These are phyloP conservation scores for Salvelinus namaycush DNA, from an alignment of 2,113 vertebrate genomes.

Conservation along the genomic window DNA sequence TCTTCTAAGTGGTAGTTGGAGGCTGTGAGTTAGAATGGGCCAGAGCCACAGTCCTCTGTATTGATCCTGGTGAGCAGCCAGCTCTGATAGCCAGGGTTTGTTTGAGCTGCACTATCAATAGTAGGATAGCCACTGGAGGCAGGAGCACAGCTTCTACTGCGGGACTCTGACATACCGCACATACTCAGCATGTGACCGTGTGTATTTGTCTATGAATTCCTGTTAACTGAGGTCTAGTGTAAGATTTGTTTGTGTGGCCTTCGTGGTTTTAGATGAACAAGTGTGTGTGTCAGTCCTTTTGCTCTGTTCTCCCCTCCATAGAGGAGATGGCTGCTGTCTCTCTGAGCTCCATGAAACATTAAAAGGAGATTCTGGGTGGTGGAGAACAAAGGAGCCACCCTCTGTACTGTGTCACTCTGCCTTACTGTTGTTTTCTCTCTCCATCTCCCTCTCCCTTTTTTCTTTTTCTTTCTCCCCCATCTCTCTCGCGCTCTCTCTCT, in stretches of 20 bases:
- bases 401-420: constrained; percentile 13
- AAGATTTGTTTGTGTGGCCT: neutral
- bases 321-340: constrained; percentile 25
- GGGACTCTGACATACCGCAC: constrained; percentile 13
- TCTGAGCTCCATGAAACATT: constrained; percentile 38
- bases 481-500: too few relatives aligned
- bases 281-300: neutral
- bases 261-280: neutral
- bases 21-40: too few relatives aligned
- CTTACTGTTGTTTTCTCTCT: neutral
- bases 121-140: constrained; percentile 36
- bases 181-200: neutral
- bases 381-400: constrained; percentile 29
- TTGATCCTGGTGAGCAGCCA: constrained; percentile 26
- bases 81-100: constrained; percentile 26
- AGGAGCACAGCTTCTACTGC: constrained; percentile 13
- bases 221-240: neutral
- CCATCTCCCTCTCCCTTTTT: neutral
- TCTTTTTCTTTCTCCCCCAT: too few relatives aligned
- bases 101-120: constrained; percentile 36
- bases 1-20: neutral
- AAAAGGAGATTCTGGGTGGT: constrained; percentile 32
- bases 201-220: neutral
- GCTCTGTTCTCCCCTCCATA: neutral
- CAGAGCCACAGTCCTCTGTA: neutral